Conservation (phyloP, 2,888 invertebrate genomes). For the Phania funesta region DNA sequence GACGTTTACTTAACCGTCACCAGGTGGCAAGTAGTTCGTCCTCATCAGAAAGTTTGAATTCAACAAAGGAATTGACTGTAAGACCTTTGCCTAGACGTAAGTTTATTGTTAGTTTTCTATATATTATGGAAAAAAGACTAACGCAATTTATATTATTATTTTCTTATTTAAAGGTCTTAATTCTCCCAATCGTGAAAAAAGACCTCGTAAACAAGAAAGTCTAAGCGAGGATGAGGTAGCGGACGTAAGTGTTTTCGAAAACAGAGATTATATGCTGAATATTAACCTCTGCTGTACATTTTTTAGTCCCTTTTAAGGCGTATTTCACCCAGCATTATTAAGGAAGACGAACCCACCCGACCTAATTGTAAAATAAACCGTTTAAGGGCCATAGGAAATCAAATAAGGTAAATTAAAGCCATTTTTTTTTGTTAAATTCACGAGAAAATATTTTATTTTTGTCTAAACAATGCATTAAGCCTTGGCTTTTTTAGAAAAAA, state of each 20-base stretch:
- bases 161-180: constrained; percentile 69
- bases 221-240: constrained; percentile 81
- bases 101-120: constrained; percentile 11
- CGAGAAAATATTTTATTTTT: no score
- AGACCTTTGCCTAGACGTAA: constrained; percentile 72
- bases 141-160: background rate
- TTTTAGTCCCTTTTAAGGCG: constrained; percentile 83
- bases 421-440: no score
- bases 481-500: no score
- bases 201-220: constrained; percentile 80
- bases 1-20: constrained; percentile 82
- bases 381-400: constrained; percentile 87
- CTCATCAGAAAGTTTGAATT: constrained; percentile 83
- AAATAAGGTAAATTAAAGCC: constrained; percentile 84
- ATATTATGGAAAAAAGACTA: background rate
- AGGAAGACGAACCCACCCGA: constrained; percentile 80
- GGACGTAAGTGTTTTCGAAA: constrained; percentile 78
- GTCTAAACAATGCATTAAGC: no score
- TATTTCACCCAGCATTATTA: constrained; percentile 83
- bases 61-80: constrained; percentile 80
- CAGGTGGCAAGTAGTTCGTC: constrained; percentile 83
- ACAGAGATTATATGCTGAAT: background rate
- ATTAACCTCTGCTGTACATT: background rate
- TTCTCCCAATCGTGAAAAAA: constrained; percentile 74
- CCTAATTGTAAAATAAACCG: constrained; percentile 84